These are phyloP conservation scores for Phrynocephalus versicolor DNA, from an alignment of 2,113 vertebrate species.

Conservation along the genomic window DNA sequence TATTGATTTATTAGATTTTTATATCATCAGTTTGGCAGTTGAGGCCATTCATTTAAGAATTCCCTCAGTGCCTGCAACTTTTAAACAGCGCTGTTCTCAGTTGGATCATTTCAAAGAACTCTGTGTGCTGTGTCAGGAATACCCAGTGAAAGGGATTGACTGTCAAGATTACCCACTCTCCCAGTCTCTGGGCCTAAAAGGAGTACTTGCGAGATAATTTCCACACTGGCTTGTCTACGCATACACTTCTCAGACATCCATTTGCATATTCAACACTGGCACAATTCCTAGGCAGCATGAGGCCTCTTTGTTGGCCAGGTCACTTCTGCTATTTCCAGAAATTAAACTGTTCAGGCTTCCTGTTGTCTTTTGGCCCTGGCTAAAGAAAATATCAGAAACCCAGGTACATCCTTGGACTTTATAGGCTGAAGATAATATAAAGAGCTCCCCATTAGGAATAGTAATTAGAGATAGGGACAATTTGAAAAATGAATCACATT, in stretches of 20 bases:
- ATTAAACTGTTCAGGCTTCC: background rate
- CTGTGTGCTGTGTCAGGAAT: background rate
- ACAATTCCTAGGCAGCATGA: background rate
- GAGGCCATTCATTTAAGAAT: no score
- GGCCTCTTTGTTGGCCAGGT: background rate
- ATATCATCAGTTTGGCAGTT: no score
- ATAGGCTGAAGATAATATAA: no score
- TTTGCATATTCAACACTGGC: background rate
- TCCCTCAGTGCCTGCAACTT: background rate
- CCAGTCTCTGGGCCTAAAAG: background rate
- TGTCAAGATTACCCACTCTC: no score
- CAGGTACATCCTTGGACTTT: background rate
- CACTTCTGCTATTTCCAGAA: background rate
- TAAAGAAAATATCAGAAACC: background rate
- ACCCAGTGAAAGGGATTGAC: background rate
- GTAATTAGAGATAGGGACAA: no score
- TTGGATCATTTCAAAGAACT: background rate
- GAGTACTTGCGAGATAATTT: background rate
- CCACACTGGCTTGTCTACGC: background rate
- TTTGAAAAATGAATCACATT: no score
- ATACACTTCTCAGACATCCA: background rate
- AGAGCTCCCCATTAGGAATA: no score
- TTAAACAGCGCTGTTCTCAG: background rate
- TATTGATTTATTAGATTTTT: no score
- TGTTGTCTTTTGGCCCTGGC: background rate